A percentile compares a stretch with the other conserved stretches of the same genome.
These are phyloP conservation scores for Hippoglossus stenolepis DNA, from an alignment of 2,113 vertebrate genomes.

Conservation along the genomic window DNA sequence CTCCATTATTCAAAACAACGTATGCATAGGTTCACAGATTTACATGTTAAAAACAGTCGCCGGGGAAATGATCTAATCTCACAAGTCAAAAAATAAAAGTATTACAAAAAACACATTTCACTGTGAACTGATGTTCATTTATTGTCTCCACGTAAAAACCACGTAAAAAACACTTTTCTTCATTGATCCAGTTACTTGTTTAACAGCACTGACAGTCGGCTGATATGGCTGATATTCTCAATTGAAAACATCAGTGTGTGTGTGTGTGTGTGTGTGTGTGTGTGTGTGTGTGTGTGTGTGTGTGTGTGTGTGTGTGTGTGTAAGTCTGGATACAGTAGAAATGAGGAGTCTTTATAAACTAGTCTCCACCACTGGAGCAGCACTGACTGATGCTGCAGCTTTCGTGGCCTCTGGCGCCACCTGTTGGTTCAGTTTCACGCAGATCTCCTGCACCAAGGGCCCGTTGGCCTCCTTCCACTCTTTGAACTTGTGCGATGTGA, in stretches of 20 bases:
- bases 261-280: not conserved
- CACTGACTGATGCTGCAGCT: conserved; percentile 41
- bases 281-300: not conserved
- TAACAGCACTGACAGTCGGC: conserved; percentile 24
- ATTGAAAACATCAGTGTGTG: conserved; percentile 42
- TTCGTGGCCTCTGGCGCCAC: conserved; percentile 59
- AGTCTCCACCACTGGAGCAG: conserved; percentile 74
- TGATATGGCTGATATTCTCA: conserved; percentile 29
- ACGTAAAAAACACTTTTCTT: conserved; percentile 45
- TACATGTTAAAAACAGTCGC: conserved; percentile 32
- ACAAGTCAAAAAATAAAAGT: conserved; percentile 49
- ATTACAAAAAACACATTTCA: conserved; percentile 68
- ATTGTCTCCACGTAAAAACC: conserved; percentile 6
- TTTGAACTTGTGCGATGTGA: conserved; percentile 90
- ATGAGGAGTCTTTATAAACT: conserved; percentile 66
- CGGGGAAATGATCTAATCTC: conserved; percentile 22
- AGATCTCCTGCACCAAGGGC: conserved; percentile 89
- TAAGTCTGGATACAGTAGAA: conserved; percentile 20
- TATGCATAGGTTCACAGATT: conserved; percentile 24
- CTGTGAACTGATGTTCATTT: conserved; percentile 34
- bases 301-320: conserved; percentile 25
- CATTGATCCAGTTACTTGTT: conserved; percentile 45
- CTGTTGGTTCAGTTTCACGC: conserved; percentile 71
- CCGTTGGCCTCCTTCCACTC: conserved; percentile 92
- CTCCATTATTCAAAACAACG: conserved; percentile 27